These are phyloP conservation scores for Octomys mimax DNA, from an alignment of 2,797 vertebrate genomes.

Conservation along the genomic window DNA sequence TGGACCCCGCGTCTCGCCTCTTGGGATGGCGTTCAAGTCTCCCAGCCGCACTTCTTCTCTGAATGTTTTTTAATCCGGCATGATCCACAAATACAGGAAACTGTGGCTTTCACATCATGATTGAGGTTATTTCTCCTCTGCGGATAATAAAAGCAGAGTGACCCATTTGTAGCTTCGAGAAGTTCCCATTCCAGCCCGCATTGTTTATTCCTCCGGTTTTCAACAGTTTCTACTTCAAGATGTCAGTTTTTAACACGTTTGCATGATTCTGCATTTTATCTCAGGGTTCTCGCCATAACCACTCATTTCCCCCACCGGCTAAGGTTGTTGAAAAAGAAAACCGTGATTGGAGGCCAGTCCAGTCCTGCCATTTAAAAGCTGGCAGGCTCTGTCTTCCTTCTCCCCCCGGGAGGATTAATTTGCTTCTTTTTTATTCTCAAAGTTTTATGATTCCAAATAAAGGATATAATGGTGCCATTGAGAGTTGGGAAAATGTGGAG, in stretches of 20 bases:
- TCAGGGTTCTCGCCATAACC: constrained; percentile 76
- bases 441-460: constrained; percentile 88
- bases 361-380: constrained; percentile 83
- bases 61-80: constrained; percentile 71
- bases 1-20: not conserved
- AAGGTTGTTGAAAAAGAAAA: constrained; percentile 81
- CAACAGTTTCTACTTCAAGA: constrained; percentile 73
- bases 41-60: constrained; percentile 37
- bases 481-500: constrained; percentile 84
- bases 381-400: constrained; percentile 79
- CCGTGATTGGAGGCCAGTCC: constrained; percentile 75
- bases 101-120: constrained; percentile 82
- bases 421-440: constrained; percentile 88
- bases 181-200: not conserved
- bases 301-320: constrained; percentile 70
- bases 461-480: constrained; percentile 87
- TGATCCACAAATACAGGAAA: constrained; percentile 82
- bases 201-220: constrained; percentile 73
- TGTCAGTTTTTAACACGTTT: constrained; percentile 76
- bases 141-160: constrained; percentile 78
- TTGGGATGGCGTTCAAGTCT: not conserved
- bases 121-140: constrained; percentile 67
- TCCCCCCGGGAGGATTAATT: constrained; percentile 87
- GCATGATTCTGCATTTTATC: constrained; percentile 82
- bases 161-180: constrained; percentile 64